A percentile compares a stretch with the other conserved stretches of the same genome.
Evolutionary conservation across 2,113 vertebrate genomes (phyloP).

Genomic region (Thamnophis sirtalis): DNA sequence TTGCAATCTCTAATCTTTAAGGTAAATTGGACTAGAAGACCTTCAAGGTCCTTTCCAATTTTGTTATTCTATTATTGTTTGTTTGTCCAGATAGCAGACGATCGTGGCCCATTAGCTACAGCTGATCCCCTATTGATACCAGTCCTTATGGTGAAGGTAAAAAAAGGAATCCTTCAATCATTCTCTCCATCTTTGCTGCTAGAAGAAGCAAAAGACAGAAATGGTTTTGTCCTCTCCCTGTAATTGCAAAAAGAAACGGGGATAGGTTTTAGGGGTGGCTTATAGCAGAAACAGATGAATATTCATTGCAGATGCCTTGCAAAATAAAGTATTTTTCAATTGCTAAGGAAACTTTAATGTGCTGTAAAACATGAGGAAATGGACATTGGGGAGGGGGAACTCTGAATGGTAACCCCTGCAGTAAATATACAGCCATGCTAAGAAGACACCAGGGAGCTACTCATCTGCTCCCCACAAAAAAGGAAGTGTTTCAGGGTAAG

Average conservation of each 20-base stretch:
- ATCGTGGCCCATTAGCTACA: neutral
- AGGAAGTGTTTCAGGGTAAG: conserved; percentile 7
- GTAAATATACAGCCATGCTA: neutral
- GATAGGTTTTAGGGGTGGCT: neutral
- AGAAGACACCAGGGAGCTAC: neutral
- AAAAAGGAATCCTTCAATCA: neutral
- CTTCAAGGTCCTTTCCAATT: neutral
- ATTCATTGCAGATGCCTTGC: neutral
- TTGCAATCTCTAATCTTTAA: neutral
- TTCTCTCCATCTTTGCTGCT: neutral
- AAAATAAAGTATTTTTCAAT: neutral
- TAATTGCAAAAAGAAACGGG: neutral
- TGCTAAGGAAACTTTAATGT: neutral
- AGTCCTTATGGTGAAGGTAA: neutral
- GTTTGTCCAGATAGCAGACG: neutral
- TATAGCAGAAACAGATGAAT: neutral
- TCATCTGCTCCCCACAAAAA: conserved; percentile 1
- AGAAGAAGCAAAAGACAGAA: neutral
- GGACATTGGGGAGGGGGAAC: neutral
- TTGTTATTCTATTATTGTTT: neutral
- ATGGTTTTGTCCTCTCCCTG: neutral
- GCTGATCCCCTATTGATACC: neutral
- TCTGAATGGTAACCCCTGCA: neutral
- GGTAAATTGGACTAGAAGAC: neutral
- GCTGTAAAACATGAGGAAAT: neutral